Percentiles rank a stretch among this genome's conserved stretches.
phyloP scores from a whole-genome alignment of 2,113 vertebrate species.

The Phylloscopus trochiloides region DNA sequence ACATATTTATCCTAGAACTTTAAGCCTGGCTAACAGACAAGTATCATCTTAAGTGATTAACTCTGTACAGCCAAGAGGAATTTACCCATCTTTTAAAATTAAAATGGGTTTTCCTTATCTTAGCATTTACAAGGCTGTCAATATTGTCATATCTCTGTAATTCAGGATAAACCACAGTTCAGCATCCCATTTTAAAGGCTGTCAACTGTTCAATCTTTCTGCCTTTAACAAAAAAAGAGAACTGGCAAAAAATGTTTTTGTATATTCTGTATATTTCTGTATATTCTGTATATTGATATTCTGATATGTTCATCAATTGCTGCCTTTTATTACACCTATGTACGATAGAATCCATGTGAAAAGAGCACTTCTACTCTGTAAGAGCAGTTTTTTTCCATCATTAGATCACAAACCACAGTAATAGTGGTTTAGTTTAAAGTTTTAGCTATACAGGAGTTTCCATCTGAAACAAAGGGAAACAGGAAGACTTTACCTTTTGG shows the following conservation, averaged over 20 bases:
- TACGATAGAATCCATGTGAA: background rate
- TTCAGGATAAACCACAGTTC: background rate
- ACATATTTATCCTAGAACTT: background rate
- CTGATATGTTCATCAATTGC: background rate
- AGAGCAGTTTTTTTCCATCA: background rate
- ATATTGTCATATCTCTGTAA: accelerated
- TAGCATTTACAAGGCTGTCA: background rate
- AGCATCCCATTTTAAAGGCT: background rate
- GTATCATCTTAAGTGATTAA: background rate
- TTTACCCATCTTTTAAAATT: background rate
- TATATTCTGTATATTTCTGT: background rate
- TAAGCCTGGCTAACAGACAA: background rate
- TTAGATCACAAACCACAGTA: background rate
- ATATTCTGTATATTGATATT: background rate
- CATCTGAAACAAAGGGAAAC: background rate
- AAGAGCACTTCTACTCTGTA: background rate
- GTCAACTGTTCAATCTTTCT: background rate
- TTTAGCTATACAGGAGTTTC: background rate
- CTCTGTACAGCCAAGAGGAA: background rate
- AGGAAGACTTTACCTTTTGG: background rate
- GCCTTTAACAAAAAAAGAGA: background rate
- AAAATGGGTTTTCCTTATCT: background rate
- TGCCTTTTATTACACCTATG: background rate
- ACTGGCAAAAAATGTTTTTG: background rate
- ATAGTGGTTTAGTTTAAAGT: background rate